Percentiles rank a stretch among this genome's conserved stretches.
These are phyloP conservation scores for Montipora efflorescens DNA, from an alignment of 64 coral and sea anemone species.

Conservation along the genomic window DNA sequence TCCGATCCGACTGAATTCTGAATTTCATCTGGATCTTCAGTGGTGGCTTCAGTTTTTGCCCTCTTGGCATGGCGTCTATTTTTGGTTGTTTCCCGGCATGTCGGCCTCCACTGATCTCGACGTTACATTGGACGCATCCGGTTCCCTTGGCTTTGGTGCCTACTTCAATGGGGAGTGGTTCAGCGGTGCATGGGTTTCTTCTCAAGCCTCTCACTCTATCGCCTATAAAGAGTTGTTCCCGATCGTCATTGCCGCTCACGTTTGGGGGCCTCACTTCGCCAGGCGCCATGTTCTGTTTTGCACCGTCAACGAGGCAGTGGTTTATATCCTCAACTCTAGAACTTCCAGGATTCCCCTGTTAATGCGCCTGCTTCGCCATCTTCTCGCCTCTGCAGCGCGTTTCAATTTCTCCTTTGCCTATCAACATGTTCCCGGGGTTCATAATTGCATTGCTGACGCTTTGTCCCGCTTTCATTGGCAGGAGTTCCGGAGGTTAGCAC, in stretches of 20 bases:
- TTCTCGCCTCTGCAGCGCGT: background rate
- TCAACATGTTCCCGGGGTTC: background rate
- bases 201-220: constrained; percentile 30
- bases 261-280: constrained; percentile 10
- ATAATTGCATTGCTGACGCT: constrained; percentile 48
- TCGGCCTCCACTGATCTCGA: constrained; percentile 3
- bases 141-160: constrained; percentile 49
- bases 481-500: constrained; percentile 48
- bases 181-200: background rate
- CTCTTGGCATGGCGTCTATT: constrained; percentile 41
- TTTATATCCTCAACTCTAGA: constrained; percentile 1
- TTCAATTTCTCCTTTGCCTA: constrained; percentile 50
- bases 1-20: constrained; percentile 1
- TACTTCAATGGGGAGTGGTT: constrained; percentile 47
- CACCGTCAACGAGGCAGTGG: constrained; percentile 38
- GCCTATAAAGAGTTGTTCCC: constrained; percentile 73
- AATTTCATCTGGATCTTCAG: constrained; percentile 42
- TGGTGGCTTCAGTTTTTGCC: constrained; percentile 67
- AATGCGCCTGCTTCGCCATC: constrained; percentile 48
- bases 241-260: constrained; percentile 40
- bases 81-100: constrained; percentile 50
- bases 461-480: constrained; percentile 10
- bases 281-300: constrained; percentile 30
- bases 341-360: constrained; percentile 7
- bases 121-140: constrained; percentile 42